Conservation (phyloP, 2,888 invertebrate species). For the Eupithecia vulgata region DNA sequence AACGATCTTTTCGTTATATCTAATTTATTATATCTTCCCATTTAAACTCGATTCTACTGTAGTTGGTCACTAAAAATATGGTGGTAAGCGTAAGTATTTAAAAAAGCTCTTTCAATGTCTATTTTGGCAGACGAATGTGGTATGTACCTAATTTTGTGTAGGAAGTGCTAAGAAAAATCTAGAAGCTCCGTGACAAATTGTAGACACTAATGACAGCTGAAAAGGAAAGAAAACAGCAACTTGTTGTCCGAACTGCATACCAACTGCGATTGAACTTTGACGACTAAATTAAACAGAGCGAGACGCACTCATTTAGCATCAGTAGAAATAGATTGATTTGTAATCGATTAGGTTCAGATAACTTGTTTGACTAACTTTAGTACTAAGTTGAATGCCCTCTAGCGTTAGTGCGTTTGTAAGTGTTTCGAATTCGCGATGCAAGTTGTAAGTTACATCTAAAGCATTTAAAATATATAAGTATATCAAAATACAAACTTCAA, state of each 20-base stretch:
- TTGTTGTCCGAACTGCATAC: conserved; percentile 5
- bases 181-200: not conserved
- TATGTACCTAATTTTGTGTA: not conserved
- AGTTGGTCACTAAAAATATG: not conserved
- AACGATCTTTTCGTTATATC: conserved; percentile 24
- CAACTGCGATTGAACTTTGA: conserved; percentile 24
- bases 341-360: conserved; percentile 18
- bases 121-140: not conserved
- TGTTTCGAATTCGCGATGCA: not conserved
- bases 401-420: not conserved
- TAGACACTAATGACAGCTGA: not conserved
- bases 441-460: not conserved
- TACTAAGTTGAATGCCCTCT: not conserved
- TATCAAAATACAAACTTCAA: not conserved
- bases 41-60: not conserved
- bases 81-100: not conserved
- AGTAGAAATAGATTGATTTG: conserved; percentile 31
- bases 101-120: not conserved
- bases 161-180: conserved; percentile 4
- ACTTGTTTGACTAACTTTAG: not conserved
- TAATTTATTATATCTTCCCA: not conserved
- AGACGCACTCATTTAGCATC: conserved; percentile 27
- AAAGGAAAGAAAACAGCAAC: conserved; percentile 4
- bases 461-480: not conserved
- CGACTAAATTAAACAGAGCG: conserved; percentile 33